These are phyloP conservation scores for Nematopogon swammerdamellus DNA, from an alignment of 2,888 invertebrate genomes.

Conservation along the genomic window DNA sequence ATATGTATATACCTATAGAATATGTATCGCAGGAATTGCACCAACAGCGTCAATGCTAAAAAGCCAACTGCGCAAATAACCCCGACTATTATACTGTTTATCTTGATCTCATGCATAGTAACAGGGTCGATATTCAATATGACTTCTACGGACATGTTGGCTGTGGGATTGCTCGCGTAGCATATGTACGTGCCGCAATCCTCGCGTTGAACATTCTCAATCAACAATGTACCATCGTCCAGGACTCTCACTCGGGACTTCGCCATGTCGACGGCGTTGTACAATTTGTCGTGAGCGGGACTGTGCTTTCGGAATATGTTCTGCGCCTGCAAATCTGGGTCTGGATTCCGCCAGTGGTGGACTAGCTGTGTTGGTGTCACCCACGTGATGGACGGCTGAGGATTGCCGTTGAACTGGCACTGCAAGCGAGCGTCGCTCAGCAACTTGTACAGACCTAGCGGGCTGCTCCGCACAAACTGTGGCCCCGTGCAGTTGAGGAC, in stretches of 20 bases:
- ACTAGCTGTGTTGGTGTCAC: conserved; percentile 72
- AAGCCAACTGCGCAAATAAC: conserved; percentile 76
- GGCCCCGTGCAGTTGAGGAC: conserved; percentile 72
- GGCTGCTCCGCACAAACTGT: conserved; percentile 55
- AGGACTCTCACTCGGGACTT: conserved; percentile 62
- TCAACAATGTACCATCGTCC: conserved; percentile 75
- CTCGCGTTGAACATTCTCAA: conserved; percentile 67
- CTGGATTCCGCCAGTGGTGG: conserved; percentile 58
- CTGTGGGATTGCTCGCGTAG: conserved; percentile 79
- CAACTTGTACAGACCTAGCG: conserved; percentile 60
- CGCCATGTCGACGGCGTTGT: conserved; percentile 40
- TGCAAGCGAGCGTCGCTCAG: conserved; percentile 68
- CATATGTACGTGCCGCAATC: conserved; percentile 87
- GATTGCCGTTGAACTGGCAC: conserved; percentile 75
- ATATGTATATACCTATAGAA: conserved; percentile 65
- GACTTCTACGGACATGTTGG: conserved; percentile 73
- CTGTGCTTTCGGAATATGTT: conserved; percentile 68
- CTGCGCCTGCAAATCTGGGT: conserved; percentile 65
- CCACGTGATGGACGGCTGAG: conserved; percentile 81
- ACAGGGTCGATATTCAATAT: conserved; percentile 81
- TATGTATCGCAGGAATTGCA: conserved; percentile 71
- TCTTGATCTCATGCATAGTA: conserved; percentile 78
- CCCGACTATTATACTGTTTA: conserved; percentile 81
- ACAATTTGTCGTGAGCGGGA: conserved; percentile 53
- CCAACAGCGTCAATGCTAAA: conserved; percentile 72